phyloP scores from a whole-genome alignment of 2,888 invertebrate genomes.

The Marasmarcha lunaedactyla region DNA sequence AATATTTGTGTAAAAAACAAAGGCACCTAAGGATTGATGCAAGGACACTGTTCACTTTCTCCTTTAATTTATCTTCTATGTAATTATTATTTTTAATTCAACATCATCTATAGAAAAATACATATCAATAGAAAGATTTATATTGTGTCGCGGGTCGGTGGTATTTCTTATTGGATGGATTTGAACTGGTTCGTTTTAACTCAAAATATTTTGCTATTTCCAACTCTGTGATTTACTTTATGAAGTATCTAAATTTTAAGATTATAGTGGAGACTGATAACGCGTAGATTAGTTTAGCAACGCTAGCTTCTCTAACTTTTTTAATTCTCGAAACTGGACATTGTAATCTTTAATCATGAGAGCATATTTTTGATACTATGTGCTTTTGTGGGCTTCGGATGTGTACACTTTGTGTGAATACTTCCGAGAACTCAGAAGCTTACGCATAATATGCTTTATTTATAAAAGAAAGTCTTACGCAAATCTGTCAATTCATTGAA shows the following conservation, averaged over 20 bases:
- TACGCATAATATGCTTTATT: background rate
- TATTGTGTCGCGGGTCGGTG: conserved; percentile 48
- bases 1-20: conserved; percentile 33
- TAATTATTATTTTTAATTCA: conserved; percentile 39
- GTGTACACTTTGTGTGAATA: background rate
- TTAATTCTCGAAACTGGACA: conserved; percentile 50
- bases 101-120: conserved; percentile 58
- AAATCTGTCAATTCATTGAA: conserved; percentile 61
- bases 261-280: conserved; percentile 70
- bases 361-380: conserved; percentile 50
- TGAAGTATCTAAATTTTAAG: conserved; percentile 68
- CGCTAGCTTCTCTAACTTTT: conserved; percentile 65
- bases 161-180: conserved; percentile 31
- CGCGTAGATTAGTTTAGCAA: conserved; percentile 69
- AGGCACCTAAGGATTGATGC: conserved; percentile 57
- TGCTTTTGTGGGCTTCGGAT: conserved; percentile 34
- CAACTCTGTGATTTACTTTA: conserved; percentile 69
- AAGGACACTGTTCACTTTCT: conserved; percentile 53
- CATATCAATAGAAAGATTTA: conserved; percentile 58
- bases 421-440: too few relatives aligned
- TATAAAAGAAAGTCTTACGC: conserved; percentile 26
- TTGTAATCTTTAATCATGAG: conserved; percentile 28
- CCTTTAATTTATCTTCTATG: conserved; percentile 34
- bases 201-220: conserved; percentile 62
- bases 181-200: conserved; percentile 45